Base-by-base conservation (phyloP, 1,140 invertebrate genomes). In the Drosophila nasuta region DNA sequence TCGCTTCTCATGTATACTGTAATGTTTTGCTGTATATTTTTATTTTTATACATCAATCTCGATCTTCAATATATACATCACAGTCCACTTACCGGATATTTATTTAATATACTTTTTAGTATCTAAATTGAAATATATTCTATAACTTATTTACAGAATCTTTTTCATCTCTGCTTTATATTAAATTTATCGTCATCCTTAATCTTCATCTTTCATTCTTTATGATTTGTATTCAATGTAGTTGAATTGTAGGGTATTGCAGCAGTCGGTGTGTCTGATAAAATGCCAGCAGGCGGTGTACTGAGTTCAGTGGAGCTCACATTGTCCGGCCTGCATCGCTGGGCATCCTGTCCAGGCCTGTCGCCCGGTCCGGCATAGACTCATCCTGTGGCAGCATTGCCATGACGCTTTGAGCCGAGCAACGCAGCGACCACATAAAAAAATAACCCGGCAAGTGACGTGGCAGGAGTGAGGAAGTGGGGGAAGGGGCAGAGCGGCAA, bases 321-420 rank as follows among this genome's bases (percentile, higher is more conserved):
- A 11, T 6, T 54, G 63, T 43, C 15, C 43, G 43, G 20, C 43
- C 73, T 33, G 28, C 56, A 58, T 43, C 11, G 56, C 48, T 48
- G 51, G 52, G 65, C 35, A 46, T 54, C 51, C 63, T 49, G 65
- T 49, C 48, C 67, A 30, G 57, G 10, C 5, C 4, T 54, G 33
- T 68, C 30, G 7, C 10, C 51, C 20, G 20, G 20, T 25, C 51
- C 51, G 51, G 11, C 25, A 56, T 13, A 17, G 33, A n/a, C 52
- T 33, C 20, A 8, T 58, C 41, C 64, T 57, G 30, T 43, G 10
- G 6, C 43, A 2, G 17, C 2, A 13, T 57, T 69, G 45, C 45
- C 45, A 46, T 51, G 49, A 28, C 49, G 17, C 65, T 79, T 72
- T 66, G 75, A 77, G 73, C 13, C 30, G 33, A 38, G 33, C 15